Conservation (phyloP, 2,888 invertebrate species). For the Zaprionus bogoriensis region DNA sequence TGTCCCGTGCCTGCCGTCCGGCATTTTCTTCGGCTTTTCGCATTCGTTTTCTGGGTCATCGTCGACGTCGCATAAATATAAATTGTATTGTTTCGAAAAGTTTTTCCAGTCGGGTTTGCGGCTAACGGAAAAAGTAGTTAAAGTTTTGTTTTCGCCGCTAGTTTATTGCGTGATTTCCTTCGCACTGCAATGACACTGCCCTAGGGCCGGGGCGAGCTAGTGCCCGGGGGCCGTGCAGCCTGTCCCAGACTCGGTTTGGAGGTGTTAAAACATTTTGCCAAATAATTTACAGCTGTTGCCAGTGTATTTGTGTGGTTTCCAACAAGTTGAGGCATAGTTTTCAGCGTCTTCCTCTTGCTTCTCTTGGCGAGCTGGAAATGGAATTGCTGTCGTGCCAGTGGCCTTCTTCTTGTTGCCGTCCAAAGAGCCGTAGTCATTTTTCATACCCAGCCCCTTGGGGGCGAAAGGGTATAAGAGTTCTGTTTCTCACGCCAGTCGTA, state of each 20-base stretch:
- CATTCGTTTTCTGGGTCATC: slow-evolving; percentile 67
- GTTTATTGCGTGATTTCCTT: slow-evolving; percentile 76
- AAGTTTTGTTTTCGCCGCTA: slow-evolving; percentile 73
- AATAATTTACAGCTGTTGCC: slow-evolving; percentile 59
- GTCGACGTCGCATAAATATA: slow-evolving; percentile 73
- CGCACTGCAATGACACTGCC: slow-evolving; percentile 59
- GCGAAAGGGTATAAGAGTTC: background rate
- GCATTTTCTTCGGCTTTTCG: slow-evolving; percentile 30
- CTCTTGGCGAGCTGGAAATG: slow-evolving; percentile 8
- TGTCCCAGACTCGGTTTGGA: slow-evolving; percentile 17
- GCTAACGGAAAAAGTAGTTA: slow-evolving; percentile 76
- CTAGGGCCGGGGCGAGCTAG: background rate
- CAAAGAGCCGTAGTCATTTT: background rate
- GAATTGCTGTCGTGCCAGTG: slow-evolving; percentile 16
- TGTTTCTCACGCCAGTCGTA: background rate
- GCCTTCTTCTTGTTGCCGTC: background rate
- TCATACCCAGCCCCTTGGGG: background rate
- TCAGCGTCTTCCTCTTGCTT: slow-evolving; percentile 13
- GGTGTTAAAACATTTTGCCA: slow-evolving; percentile 57
- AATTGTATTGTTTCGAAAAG: slow-evolving; percentile 79
- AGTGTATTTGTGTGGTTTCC: slow-evolving; percentile 47
- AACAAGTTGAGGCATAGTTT: slow-evolving; percentile 48
- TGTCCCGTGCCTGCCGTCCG: too few species aligned
- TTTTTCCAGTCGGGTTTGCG: slow-evolving; percentile 64
- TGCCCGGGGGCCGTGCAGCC: background rate